A percentile compares a stretch with the other conserved stretches of the same genome.
Evolutionary conservation across 1,140 invertebrate species (phyloP).

Genomic region (Dendroctonus valens): DNA sequence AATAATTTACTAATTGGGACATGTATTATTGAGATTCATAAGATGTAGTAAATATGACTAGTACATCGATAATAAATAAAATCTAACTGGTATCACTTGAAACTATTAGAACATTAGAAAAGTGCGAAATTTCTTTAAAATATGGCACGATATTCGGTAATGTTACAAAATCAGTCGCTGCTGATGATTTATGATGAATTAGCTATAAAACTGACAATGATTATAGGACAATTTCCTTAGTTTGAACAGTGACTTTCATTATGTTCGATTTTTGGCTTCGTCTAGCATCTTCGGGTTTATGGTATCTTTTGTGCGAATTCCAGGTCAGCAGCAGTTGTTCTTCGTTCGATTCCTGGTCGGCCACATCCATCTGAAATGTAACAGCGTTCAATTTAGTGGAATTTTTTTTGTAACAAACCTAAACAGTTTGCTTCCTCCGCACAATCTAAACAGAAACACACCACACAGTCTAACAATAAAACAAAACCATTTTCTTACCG

Average conservation of each 20-base stretch:
- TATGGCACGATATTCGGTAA: not conserved
- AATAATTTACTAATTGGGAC: too few relatives aligned
- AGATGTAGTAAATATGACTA: too few relatives aligned
- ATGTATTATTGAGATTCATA: too few relatives aligned
- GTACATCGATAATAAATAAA: not conserved
- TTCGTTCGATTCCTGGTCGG: conserved; percentile 47
- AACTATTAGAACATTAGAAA: too few relatives aligned
- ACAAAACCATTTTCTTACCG: conserved; percentile 10
- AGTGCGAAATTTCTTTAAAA: too few relatives aligned
- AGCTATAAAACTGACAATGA: not conserved
- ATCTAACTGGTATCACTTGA: too few relatives aligned
- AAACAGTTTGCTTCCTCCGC: too few relatives aligned
- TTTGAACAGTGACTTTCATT: conserved; percentile 26
- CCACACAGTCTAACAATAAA: too few relatives aligned
- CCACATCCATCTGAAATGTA: conserved; percentile 35
- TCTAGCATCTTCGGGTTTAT: conserved; percentile 30
- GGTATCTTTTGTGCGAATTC: conserved; percentile 47
- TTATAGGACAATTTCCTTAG: conserved; percentile 41
- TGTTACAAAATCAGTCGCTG: not conserved
- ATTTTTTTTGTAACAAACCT: too few relatives aligned
- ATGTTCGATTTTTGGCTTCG: conserved; percentile 4
- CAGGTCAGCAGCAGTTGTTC: conserved; percentile 56
- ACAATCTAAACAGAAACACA: too few relatives aligned
- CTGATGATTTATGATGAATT: not conserved
- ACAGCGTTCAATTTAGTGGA: not conserved